phyloP scores from a whole-genome alignment of 2,113 vertebrate species.

The Chunga burmeisteri region DNA sequence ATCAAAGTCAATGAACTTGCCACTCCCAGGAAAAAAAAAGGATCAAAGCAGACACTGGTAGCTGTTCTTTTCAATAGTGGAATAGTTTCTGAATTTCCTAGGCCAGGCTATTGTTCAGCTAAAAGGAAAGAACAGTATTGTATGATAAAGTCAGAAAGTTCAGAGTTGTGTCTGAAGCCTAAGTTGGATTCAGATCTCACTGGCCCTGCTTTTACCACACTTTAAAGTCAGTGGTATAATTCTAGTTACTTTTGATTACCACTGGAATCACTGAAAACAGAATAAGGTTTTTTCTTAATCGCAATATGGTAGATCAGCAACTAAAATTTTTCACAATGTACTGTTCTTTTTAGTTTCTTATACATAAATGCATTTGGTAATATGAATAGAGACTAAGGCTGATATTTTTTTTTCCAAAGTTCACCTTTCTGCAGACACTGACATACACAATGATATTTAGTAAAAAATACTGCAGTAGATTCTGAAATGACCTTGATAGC shows the following conservation, averaged over 20 bases:
- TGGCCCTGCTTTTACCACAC: not conserved
- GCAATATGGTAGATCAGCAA: not conserved
- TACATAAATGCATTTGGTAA: not conserved
- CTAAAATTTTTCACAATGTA: not conserved
- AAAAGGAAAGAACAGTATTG: not conserved
- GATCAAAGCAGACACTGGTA: not conserved
- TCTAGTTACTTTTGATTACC: not conserved
- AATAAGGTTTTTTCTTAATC: not conserved
- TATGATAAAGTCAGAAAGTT: not conserved
- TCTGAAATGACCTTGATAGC: not conserved
- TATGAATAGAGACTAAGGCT: not conserved
- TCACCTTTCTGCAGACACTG: not conserved
- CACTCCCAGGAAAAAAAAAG: not conserved
- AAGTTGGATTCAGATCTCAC: not conserved
- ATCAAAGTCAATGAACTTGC: constrained; percentile 3
- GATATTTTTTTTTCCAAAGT: not conserved
- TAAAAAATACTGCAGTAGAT: not conserved
- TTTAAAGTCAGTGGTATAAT: not conserved
- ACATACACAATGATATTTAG: not conserved
- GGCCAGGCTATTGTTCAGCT: not conserved
- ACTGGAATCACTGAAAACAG: not conserved
- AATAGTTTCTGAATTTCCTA: not conserved
- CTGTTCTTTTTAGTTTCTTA: not conserved
- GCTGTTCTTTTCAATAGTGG: not conserved
- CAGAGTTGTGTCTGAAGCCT: not conserved